Percentiles rank a stretch among this genome's conserved stretches.
Evolutionary conservation across 2,888 invertebrate genomes (phyloP).

Genomic region (Notocelia uddmanniana): DNA sequence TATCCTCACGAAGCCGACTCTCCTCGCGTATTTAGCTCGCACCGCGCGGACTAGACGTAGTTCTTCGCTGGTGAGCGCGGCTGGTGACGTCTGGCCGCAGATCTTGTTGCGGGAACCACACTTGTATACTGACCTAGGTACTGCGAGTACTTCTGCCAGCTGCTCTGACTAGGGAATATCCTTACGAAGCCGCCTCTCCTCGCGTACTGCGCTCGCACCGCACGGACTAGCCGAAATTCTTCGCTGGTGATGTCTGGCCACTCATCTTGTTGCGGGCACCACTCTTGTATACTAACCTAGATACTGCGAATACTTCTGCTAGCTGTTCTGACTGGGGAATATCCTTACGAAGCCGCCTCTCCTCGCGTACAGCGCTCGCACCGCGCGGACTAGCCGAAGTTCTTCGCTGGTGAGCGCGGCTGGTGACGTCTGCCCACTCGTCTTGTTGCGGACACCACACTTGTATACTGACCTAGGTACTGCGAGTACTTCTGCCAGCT

Average conservation of each 20-base stretch:
- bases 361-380: slow-evolving; percentile 84
- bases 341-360: slow-evolving; percentile 96
- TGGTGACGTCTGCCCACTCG: no score
- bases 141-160: slow-evolving; percentile 93
- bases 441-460: no score
- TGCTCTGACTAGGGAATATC: slow-evolving; percentile 95
- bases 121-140: slow-evolving; percentile 87
- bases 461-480: slow-evolving; percentile 87
- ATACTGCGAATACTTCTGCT: slow-evolving; percentile 93
- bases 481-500: slow-evolving; percentile 94
- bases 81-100: no score
- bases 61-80: slow-evolving; percentile 90
- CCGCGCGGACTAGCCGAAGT: slow-evolving; percentile 88
- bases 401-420: no score
- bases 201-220: slow-evolving; percentile 77
- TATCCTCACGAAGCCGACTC: slow-evolving; percentile 95
- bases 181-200: slow-evolving; percentile 95
- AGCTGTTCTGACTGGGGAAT: slow-evolving; percentile 95
- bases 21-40: slow-evolving; percentile 91
- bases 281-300: slow-evolving; percentile 85
- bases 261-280: no score
- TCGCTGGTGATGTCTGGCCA: no score
- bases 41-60: slow-evolving; percentile 90
- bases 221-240: slow-evolving; percentile 90
- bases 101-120: no score